Evolutionary conservation across 2,888 invertebrate species (phyloP), one percentile per base, ranked within the genome.

Genomic region (Iphiclides podalirius): DNA sequence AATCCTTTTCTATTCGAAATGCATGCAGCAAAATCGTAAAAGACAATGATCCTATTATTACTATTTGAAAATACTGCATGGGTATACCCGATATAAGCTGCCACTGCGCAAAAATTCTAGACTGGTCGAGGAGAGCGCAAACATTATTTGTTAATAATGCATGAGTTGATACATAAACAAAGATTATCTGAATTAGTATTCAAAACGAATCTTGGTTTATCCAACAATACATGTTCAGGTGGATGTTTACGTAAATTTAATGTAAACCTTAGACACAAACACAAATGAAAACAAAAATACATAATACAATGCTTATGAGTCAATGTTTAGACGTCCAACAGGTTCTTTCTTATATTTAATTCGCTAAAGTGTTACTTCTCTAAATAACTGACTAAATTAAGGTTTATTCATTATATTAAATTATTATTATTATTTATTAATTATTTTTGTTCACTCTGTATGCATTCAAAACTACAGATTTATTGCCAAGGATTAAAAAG

Each of bases 131-230:
- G 20, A 9, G 17, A 23, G 44, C 23, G 33, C 23, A 34, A 26
- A 39, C 26, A 38, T 14, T 35, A 20, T 45, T 41, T 20, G 26
- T 51, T 45, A 45, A 51, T 36, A 51, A 51, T 51, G 45, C 45
- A 51, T 51, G 41, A 20, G 36, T 36, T 28, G 28, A 41, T 46
- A 46, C 17, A 46, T 51, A 51, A 50, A 50, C 39, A 50, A 50
- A 36, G 44, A 45, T 51, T 23, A 41, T 13, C 8, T 15, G 26
- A 46, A 45, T 51, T 51, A 50, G 50, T 45, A 51, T 51, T 51
- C 50, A 16, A 28, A 37, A 37, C 40, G 41, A 36, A 41, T 41
- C 50, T 31, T 28, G 36, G 45, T 51, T 45, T 46, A 46, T 46
- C 40, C 44, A 44, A 39, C 45, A 45, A 37, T 37, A 35, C 50